Conservation (phyloP, 2,113 vertebrate genomes). For the Actinemys pallida region DNA sequence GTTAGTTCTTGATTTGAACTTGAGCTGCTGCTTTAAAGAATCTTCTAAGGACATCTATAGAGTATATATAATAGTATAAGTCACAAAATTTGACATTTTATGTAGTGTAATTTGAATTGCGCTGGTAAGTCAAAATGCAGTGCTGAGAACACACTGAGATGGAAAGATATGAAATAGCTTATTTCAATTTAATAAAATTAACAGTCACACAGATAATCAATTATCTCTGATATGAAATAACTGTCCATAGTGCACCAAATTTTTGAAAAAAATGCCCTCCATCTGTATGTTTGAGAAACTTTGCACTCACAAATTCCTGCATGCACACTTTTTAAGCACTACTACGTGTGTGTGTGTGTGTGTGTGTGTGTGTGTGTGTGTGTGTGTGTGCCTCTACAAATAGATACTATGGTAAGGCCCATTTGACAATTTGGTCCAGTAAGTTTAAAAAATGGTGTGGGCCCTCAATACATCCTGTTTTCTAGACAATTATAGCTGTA, state of each 20-base stretch:
- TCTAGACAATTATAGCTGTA: not conserved
- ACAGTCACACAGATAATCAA: accelerated
- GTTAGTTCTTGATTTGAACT: not conserved
- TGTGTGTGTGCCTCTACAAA: not conserved
- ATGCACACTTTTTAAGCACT: not conserved
- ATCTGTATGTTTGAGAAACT: not conserved
- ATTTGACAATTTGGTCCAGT: not conserved
- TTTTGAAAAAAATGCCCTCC: not conserved
- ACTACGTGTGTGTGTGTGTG: not conserved
- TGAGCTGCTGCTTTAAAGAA: not conserved
- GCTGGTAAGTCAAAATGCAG: not conserved
- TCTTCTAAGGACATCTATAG: not conserved
- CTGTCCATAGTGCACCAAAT: not conserved
- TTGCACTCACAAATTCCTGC: not conserved
- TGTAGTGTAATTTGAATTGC: not conserved
- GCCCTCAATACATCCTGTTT: not conserved
- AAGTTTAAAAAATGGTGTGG: not conserved
- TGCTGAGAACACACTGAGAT: not conserved
- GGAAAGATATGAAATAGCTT: not conserved
- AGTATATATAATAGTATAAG: not conserved
- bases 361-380: no score
- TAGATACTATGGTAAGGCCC: not conserved
- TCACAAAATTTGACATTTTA: not conserved
- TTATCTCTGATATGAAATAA: not conserved
- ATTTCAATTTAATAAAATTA: not conserved